Evolutionary conservation across 2,888 invertebrate species (phyloP).

Genomic region (Hololepta plana): DNA sequence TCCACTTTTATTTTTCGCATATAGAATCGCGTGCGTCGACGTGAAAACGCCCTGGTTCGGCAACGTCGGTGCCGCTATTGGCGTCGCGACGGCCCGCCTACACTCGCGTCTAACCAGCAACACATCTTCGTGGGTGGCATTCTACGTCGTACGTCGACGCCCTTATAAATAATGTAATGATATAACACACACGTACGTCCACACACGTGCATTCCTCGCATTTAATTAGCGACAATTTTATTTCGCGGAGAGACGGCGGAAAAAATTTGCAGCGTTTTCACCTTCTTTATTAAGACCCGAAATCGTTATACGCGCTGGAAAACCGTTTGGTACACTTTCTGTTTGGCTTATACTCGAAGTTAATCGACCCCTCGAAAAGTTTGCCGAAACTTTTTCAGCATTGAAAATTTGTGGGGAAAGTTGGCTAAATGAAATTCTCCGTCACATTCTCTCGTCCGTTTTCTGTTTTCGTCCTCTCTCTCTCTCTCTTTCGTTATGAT

Average conservation of each 20-base stretch:
- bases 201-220: conserved; percentile 9
- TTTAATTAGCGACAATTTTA: conserved; percentile 1
- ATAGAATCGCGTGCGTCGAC: too few relatives aligned
- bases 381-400: conserved; percentile 27
- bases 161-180: too few relatives aligned
- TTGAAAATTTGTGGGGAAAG: too few relatives aligned
- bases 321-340: conserved; percentile 24
- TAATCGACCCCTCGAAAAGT: conserved; percentile 29
- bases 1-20: too few relatives aligned
- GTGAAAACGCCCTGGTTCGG: conserved; percentile 21
- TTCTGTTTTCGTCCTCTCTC: too few relatives aligned
- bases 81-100: conserved; percentile 24
- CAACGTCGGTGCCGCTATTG: conserved; percentile 22
- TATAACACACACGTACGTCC: conserved; percentile 20
- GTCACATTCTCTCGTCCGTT: too few relatives aligned
- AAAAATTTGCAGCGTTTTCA: conserved; percentile 6
- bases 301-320: conserved; percentile 14
- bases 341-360: conserved; percentile 25
- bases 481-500: too few relatives aligned
- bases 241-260: not conserved
- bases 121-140: conserved; percentile 19
- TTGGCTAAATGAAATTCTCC: too few relatives aligned
- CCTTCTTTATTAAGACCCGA: not conserved
- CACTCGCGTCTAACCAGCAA: conserved; percentile 16
- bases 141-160: conserved; percentile 11